Percentiles rank a stretch among this genome's conserved stretches.
Evolutionary conservation across 2,113 vertebrate species (phyloP).

Genomic region (Bambusicola thoracicus): DNA sequence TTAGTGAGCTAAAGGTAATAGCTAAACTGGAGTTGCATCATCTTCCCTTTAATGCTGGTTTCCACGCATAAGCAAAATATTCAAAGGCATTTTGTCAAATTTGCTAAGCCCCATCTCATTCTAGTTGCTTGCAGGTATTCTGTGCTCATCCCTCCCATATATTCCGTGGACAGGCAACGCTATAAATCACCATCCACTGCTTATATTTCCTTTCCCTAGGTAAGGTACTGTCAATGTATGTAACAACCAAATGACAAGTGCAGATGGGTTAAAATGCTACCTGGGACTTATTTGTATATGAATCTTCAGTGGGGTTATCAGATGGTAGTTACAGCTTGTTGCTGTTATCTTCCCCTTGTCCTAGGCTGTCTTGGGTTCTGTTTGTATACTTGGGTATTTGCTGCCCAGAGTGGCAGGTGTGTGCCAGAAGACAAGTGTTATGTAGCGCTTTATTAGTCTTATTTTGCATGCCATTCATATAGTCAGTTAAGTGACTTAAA

Average conservation of each 20-base stretch:
- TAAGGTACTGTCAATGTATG: not conserved
- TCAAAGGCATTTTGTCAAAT: not conserved
- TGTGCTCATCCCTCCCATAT: not conserved
- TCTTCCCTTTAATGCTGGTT: not conserved
- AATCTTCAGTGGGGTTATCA: not conserved
- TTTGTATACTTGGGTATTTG: not conserved
- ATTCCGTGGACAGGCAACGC: not conserved
- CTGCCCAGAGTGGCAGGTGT: not conserved
- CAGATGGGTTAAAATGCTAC: not conserved
- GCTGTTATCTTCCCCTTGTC: not conserved
- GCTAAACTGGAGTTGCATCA: not conserved
- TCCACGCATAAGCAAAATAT: not conserved
- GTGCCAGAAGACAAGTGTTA: not conserved
- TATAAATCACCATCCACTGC: not conserved
- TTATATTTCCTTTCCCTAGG: not conserved
- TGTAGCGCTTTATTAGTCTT: slow-evolving; percentile 5
- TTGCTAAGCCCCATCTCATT: not conserved
- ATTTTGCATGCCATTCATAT: not conserved
- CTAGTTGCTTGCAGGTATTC: not conserved
- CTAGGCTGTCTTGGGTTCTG: not conserved
- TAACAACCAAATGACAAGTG: not conserved
- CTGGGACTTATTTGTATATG: not conserved
- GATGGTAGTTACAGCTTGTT: not conserved
- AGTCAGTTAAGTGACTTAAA: not conserved
- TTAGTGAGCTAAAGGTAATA: not conserved